These are phyloP conservation scores for Selenia dentaria DNA, from an alignment of 2,888 invertebrate genomes.

Conservation along the genomic window DNA sequence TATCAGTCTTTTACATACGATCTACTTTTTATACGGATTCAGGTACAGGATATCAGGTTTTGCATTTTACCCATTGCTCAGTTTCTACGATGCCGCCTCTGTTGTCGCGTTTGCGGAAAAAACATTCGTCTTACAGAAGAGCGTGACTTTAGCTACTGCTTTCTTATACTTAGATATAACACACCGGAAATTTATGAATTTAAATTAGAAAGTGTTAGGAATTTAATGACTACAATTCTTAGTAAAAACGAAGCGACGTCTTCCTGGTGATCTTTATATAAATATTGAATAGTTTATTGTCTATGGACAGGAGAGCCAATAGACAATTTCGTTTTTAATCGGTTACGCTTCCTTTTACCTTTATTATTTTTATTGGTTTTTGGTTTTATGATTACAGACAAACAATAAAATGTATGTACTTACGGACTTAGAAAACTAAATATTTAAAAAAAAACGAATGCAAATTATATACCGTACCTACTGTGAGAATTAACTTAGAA, in stretches of 20 bases:
- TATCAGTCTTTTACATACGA: too few species aligned
- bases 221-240: slow-evolving; percentile 63
- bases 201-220: slow-evolving; percentile 83
- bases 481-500: too few species aligned
- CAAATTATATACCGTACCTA: too few species aligned
- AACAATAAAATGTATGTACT: not conserved
- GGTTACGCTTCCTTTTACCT: slow-evolving; percentile 42
- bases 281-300: slow-evolving; percentile 67
- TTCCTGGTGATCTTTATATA: slow-evolving; percentile 64
- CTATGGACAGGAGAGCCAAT: slow-evolving; percentile 47
- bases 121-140: too few species aligned
- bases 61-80: too few species aligned
- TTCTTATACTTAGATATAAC: slow-evolving; percentile 42
- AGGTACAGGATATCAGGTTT: too few species aligned
- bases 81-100: too few species aligned
- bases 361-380: slow-evolving; percentile 32
- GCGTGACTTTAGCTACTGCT: slow-evolving; percentile 4
- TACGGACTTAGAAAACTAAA: too few species aligned
- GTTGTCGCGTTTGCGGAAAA: too few species aligned
- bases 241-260: slow-evolving; percentile 41
- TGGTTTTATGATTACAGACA: slow-evolving; percentile 24
- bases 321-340: slow-evolving; percentile 51
- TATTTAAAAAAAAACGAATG: too few species aligned
- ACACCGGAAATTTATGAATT: slow-evolving; percentile 84
- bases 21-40: too few species aligned